phyloP scores from a whole-genome alignment of 2,888 invertebrate genomes.

The Hololepta plana region DNA sequence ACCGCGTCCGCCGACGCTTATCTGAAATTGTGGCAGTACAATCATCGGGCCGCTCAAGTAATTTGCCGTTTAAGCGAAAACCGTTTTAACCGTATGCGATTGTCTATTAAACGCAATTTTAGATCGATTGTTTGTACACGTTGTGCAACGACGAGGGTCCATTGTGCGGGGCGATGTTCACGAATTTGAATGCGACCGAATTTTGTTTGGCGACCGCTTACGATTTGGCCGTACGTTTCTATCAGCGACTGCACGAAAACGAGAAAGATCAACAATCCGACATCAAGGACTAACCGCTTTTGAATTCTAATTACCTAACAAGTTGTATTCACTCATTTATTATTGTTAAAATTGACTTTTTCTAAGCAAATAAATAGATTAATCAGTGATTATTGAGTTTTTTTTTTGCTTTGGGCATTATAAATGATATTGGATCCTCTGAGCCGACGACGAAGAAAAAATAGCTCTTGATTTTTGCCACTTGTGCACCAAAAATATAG shows the following conservation, averaged over 20 bases:
- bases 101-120: slow-evolving; percentile 2
- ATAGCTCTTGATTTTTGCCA: no score
- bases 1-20: slow-evolving; percentile 14
- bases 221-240: slow-evolving; percentile 11
- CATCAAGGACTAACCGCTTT: no score
- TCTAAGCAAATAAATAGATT: no score
- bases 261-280: slow-evolving; percentile 5
- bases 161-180: slow-evolving; percentile 14
- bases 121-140: slow-evolving; percentile 9
- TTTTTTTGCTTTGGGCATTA: no score
- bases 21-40: slow-evolving; percentile 14
- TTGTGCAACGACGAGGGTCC: slow-evolving; percentile 11
- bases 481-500: no score
- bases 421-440: no score
- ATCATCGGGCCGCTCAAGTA: slow-evolving; percentile 5
- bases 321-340: no score
- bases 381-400: no score
- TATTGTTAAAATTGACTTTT: no score
- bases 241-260: slow-evolving; percentile 9
- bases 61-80: slow-evolving; percentile 3
- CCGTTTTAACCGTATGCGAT: slow-evolving; percentile 3
- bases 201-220: slow-evolving; percentile 14
- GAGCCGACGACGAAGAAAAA: no score
- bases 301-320: no score
- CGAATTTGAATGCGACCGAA: slow-evolving; percentile 14